A percentile compares a stretch with the other conserved stretches of the same genome.
These are phyloP conservation scores for Periplaneta americana DNA, from an alignment of 1,140 invertebrate species.

Conservation along the genomic window DNA sequence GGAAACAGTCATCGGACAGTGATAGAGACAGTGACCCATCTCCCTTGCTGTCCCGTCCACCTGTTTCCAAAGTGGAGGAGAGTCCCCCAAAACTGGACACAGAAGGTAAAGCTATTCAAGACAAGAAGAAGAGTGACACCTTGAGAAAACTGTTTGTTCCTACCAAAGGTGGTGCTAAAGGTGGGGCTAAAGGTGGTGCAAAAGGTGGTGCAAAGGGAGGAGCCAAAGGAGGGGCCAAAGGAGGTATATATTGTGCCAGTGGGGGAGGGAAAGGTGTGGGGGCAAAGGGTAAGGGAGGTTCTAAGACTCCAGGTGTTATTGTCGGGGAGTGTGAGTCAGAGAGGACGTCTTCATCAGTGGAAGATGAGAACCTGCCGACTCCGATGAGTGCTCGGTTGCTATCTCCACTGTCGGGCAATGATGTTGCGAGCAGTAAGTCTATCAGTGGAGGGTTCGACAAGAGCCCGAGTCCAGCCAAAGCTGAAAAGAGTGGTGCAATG, in stretches of 20 bases:
- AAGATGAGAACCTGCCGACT: neutral
- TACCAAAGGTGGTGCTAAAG: conserved; percentile 36
- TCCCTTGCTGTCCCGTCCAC: conserved; percentile 9
- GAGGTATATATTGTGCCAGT: neutral
- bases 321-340: conserved; percentile 31
- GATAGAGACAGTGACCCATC: conserved; percentile 22
- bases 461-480: neutral
- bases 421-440: neutral
- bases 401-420: conserved; percentile 5
- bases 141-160: conserved; percentile 56
- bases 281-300: conserved; percentile 45
- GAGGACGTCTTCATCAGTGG: conserved; percentile 28
- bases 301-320: conserved; percentile 4
- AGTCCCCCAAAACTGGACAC: conserved; percentile 47
- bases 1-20: neutral
- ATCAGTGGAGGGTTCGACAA: neutral
- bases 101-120: conserved; percentile 49
- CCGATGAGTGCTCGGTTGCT: conserved; percentile 4
- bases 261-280: conserved; percentile 47
- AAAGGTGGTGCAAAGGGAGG: conserved; percentile 51
- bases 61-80: conserved; percentile 30
- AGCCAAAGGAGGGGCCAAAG: conserved; percentile 35
- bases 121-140: conserved; percentile 67
- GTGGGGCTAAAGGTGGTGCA: conserved; percentile 37
- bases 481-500: neutral